Conservation (phyloP, 2,113 vertebrate genomes). For the Geothlypis trichas region DNA sequence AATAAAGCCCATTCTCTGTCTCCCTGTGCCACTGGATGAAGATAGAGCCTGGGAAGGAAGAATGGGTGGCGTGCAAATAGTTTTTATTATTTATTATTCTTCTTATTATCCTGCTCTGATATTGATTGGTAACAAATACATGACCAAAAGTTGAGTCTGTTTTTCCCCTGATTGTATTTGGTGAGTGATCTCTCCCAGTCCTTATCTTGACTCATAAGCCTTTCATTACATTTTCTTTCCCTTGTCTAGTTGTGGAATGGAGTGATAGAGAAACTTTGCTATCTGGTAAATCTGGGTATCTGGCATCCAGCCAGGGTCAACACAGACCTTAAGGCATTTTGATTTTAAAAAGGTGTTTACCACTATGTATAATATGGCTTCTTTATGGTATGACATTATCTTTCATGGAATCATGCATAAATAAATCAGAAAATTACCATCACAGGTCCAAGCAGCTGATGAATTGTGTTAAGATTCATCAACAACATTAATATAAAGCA, state of each 20-base stretch:
- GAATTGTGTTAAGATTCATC: neutral
- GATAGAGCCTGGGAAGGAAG: neutral
- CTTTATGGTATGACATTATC: neutral
- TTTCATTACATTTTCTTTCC: neutral
- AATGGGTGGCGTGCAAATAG: accelerated
- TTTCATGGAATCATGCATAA: neutral
- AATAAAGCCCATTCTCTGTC: neutral
- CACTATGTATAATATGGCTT: neutral
- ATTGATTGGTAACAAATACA: neutral
- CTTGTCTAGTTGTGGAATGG: neutral
- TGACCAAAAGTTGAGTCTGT: neutral
- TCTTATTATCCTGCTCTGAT: neutral
- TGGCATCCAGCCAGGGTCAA: neutral
- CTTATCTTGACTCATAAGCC: neutral
- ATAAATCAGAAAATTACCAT: neutral
- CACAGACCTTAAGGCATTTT: neutral
- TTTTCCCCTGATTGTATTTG: neutral
- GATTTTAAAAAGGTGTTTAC: neutral
- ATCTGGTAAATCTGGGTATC: too few species aligned
- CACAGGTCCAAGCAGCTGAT: neutral
- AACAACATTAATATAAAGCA: neutral
- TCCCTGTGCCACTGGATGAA: neutral
- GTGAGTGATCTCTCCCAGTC: neutral
- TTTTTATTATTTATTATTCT: neutral
- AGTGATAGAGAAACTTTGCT: neutral